A percentile compares a stretch with the other conserved stretches of the same genome.
These are phyloP conservation scores for Lepidocyrtoides sp. DNA, from an alignment of 2,888 invertebrate species.

Conservation along the genomic window DNA sequence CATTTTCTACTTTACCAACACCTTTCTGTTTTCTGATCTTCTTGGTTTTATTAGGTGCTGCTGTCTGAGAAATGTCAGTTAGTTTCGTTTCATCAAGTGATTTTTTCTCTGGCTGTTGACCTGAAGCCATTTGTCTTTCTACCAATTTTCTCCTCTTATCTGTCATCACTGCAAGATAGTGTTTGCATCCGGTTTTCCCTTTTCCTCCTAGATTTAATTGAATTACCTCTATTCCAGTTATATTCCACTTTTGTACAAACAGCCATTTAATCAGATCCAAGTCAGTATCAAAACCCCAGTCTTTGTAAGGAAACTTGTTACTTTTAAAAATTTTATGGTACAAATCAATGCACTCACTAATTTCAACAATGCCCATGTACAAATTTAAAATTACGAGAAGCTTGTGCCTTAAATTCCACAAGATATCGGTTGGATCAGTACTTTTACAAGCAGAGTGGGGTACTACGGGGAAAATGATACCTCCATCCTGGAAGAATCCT, in stretches of 20 bases:
- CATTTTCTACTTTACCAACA: no score
- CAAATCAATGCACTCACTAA: neutral
- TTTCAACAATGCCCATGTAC: conserved; percentile 42
- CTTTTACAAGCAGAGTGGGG: neutral
- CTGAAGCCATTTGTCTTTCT: neutral
- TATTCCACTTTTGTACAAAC: conserved; percentile 5
- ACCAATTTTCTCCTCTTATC: conserved; percentile 10
- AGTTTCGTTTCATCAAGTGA: neutral
- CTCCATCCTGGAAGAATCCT: conserved; percentile 29
- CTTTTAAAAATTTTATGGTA: conserved; percentile 51
- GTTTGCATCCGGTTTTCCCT: neutral
- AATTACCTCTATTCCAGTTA: neutral
- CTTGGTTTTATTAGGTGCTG: neutral
- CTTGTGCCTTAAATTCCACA: conserved; percentile 64
- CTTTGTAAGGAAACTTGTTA: neutral
- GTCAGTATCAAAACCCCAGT: conserved; percentile 53
- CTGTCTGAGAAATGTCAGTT: neutral
- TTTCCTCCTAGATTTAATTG: neutral
- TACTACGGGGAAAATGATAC: neutral
- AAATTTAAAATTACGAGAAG: conserved; percentile 49
- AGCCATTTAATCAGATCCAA: conserved; percentile 28
- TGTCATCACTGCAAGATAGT: conserved; percentile 50
- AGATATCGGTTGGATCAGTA: neutral
- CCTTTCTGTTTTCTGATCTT: no score
- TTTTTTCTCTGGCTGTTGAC: no score